Conservation (phyloP, 2,888 invertebrate species). For the Harpalus rufipes region DNA sequence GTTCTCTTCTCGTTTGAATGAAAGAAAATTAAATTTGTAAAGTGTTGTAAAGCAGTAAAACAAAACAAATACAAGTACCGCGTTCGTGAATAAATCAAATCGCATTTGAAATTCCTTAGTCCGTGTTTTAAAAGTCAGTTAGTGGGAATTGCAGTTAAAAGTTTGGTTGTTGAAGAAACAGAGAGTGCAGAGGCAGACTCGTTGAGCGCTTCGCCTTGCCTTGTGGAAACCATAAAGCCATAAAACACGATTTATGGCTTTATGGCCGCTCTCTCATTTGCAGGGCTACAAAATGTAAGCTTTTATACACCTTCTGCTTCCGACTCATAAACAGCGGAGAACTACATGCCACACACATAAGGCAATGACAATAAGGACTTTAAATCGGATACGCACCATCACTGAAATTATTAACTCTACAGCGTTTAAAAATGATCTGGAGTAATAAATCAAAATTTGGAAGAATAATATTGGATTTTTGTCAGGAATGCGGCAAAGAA, state of each 20-base stretch:
- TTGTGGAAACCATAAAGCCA: slow-evolving; percentile 74
- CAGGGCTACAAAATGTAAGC: slow-evolving; percentile 72
- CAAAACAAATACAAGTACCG: slow-evolving; percentile 16
- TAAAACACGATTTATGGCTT: slow-evolving; percentile 77
- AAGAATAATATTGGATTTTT: too few species aligned
- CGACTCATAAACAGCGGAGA: slow-evolving; percentile 70
- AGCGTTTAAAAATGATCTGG: too few species aligned
- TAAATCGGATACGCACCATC: too few species aligned
- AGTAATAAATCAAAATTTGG: too few species aligned
- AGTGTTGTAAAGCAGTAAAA: background rate
- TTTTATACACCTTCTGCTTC: slow-evolving; percentile 72
- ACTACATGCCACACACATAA: background rate
- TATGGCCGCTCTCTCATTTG: slow-evolving; percentile 74
- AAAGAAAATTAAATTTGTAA: slow-evolving; percentile 8
- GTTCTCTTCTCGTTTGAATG: background rate
- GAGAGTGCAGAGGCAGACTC: background rate
- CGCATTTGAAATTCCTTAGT: slow-evolving; percentile 36
- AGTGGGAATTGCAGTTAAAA: slow-evolving; percentile 49
- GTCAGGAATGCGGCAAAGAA: too few species aligned
- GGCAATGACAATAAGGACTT: background rate
- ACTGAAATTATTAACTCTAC: too few species aligned
- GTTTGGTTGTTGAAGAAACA: slow-evolving; percentile 39
- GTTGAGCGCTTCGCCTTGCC: slow-evolving; percentile 12
- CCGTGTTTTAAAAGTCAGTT: slow-evolving; percentile 34
- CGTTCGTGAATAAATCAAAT: slow-evolving; percentile 33